phyloP scores from a whole-genome alignment of 2,113 vertebrate genomes.

The Dinomys branickii region DNA sequence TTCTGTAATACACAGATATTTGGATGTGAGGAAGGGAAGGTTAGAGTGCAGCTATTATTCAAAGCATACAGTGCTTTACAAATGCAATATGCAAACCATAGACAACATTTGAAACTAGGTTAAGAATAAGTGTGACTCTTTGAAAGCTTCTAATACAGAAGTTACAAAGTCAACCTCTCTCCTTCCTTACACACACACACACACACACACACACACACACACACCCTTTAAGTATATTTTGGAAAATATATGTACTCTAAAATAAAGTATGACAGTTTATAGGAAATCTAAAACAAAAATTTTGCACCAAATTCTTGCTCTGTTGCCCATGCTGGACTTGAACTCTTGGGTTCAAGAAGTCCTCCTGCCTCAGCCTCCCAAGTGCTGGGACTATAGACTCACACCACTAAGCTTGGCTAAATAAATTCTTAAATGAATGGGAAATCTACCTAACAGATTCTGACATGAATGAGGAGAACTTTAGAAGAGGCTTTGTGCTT shows the following conservation, averaged over 20 bases:
- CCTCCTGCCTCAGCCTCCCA: not conserved
- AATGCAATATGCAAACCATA: not conserved
- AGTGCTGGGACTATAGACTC: not conserved
- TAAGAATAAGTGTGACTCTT: not conserved
- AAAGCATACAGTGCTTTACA: constrained; percentile 26
- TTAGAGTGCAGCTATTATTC: not conserved
- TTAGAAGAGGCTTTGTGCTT: constrained; percentile 63
- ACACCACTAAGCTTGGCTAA: not conserved
- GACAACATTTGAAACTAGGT: constrained; percentile 16
- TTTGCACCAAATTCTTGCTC: not conserved
- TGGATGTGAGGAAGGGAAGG: constrained; percentile 12
- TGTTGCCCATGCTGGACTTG: not conserved
- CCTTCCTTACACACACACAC: not conserved
- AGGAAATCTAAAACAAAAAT: constrained; percentile 23
- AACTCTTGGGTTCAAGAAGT: not conserved
- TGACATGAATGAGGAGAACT: constrained; percentile 56
- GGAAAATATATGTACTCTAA: not conserved
- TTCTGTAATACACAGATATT: not conserved
- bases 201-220: not conserved
- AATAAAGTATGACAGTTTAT: constrained; percentile 1
- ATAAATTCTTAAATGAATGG: constrained; percentile 39
- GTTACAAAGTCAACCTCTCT: not conserved
- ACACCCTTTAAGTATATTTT: not conserved
- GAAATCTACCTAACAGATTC: constrained; percentile 34
- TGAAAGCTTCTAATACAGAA: constrained; percentile 9